Percentiles rank a stretch among this genome's conserved stretches.
Conservation (phyloP, 2,113 vertebrate species). For the Amphiprion ocellaris region DNA sequence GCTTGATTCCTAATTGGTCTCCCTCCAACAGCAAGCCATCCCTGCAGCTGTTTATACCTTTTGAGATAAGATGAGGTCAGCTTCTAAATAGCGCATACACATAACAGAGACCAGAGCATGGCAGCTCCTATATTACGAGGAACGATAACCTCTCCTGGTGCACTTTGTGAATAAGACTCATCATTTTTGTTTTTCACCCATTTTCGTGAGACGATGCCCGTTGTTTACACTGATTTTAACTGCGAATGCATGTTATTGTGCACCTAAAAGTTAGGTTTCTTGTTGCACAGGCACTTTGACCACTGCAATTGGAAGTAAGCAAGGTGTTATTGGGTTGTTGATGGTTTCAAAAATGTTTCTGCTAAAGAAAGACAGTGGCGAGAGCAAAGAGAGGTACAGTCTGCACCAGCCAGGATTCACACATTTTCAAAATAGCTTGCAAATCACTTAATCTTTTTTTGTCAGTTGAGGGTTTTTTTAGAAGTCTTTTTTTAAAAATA, state of each 20-base stretch:
- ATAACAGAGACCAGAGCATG: conserved; percentile 24
- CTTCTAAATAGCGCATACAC: conserved; percentile 38
- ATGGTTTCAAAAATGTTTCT: not conserved
- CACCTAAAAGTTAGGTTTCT: fast-evolving
- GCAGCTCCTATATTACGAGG: conserved; percentile 25
- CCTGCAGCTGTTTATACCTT: conserved; percentile 61
- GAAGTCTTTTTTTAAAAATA: too few relatives aligned
- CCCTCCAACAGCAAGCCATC: conserved; percentile 24
- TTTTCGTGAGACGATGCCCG: not conserved
- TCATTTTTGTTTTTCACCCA: not conserved
- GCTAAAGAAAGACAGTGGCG: not conserved
- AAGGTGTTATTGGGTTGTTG: not conserved
- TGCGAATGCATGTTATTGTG: not conserved
- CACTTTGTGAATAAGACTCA: not conserved
- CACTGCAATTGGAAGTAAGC: not conserved
- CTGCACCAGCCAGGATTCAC: too few relatives aligned
- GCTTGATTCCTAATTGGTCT: conserved; percentile 63
- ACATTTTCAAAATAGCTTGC: too few relatives aligned
- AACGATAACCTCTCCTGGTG: conserved; percentile 21
- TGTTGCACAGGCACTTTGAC: not conserved
- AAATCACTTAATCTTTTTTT: too few relatives aligned
- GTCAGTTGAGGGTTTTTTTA: too few relatives aligned
- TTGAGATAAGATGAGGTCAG: conserved; percentile 56
- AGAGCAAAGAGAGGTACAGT: not conserved
- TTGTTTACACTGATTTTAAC: not conserved